These are phyloP conservation scores for Trachemys scripta DNA, from an alignment of 2,113 vertebrate genomes.

Conservation along the genomic window DNA sequence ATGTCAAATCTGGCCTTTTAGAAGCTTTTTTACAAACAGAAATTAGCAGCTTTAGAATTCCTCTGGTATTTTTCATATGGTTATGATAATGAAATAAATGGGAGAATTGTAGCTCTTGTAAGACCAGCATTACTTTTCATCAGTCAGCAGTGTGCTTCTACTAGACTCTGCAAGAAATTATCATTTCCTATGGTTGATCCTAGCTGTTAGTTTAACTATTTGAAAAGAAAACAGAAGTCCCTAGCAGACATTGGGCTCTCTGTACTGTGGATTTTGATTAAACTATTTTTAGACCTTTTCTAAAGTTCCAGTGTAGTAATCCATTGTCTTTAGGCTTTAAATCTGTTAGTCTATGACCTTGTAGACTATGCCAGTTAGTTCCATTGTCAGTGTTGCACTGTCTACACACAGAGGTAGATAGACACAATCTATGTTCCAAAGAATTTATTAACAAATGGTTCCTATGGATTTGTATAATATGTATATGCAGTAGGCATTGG, in stretches of 20 bases:
- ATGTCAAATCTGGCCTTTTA: not conserved
- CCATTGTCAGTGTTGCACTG: not conserved
- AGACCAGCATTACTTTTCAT: not conserved
- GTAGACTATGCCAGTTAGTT: not conserved
- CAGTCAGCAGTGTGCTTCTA: not conserved
- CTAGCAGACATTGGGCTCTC: not conserved
- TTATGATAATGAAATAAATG: not conserved
- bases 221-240: not conserved
- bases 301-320: not conserved
- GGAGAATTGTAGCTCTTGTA: not conserved
- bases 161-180: not conserved
- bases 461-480: not conserved
- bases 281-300: not conserved
- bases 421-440: not conserved
- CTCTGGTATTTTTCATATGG: not conserved
- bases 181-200: not conserved
- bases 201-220: not conserved
- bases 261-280: not conserved
- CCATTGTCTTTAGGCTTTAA: not conserved
- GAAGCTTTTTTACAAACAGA: not conserved
- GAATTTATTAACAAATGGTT: not conserved
- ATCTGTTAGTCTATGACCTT: not conserved
- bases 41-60: not conserved
- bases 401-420: not conserved
- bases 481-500: not conserved